Percentiles rank a stretch among this genome's conserved stretches.
Conservation (phyloP, 2,113 vertebrate species). For the Sorex araneus region DNA sequence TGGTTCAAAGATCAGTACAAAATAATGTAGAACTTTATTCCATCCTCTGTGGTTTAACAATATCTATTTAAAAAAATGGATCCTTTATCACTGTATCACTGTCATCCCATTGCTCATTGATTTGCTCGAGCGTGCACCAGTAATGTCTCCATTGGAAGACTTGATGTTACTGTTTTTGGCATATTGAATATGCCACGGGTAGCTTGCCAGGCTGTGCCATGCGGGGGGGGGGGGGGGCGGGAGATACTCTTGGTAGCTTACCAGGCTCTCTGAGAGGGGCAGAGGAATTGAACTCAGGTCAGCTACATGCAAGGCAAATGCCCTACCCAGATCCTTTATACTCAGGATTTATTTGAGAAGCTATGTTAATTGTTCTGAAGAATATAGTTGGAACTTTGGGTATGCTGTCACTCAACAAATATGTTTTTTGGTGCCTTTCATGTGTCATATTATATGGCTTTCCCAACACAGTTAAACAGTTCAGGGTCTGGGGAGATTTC, state of each 20-base stretch:
- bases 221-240: too few relatives aligned
- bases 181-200: too few relatives aligned
- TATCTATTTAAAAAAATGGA: slow-evolving; percentile 29
- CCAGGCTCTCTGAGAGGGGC: too few relatives aligned
- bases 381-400: not conserved
- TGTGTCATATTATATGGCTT: not conserved
- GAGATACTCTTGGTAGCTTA: too few relatives aligned
- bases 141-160: too few relatives aligned
- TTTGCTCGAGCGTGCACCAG: too few relatives aligned
- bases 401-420: not conserved
- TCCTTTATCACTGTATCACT: too few relatives aligned
- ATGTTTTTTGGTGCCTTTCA: not conserved
- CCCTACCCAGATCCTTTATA: not conserved
- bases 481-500: not conserved
- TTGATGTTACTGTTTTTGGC: too few relatives aligned
- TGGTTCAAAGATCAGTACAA: not conserved
- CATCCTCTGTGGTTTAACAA: slow-evolving; percentile 41
- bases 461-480: not conserved
- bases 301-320: too few relatives aligned
- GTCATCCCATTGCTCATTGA: too few relatives aligned
- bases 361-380: not conserved
- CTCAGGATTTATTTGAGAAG: not conserved
- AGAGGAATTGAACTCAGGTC: too few relatives aligned
- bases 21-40: not conserved
- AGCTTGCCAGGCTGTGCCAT: too few relatives aligned